Conservation (phyloP, 2,797 vertebrate species). For the Gymnocypris eckloni region DNA sequence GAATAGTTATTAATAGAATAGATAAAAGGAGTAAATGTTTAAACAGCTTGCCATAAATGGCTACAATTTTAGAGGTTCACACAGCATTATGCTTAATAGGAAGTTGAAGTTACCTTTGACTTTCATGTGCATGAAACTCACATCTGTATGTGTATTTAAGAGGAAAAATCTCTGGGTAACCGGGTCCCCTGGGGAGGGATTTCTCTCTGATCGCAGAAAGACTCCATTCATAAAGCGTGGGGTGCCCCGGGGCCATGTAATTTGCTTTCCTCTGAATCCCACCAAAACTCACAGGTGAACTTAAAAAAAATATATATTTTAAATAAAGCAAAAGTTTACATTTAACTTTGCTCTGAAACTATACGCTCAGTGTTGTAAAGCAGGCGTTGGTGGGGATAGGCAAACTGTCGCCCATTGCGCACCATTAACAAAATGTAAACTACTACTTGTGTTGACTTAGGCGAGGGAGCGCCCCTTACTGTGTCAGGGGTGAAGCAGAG, state of each 20-base stretch:
- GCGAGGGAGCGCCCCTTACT: constrained; percentile 39
- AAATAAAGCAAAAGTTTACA: constrained; percentile 69
- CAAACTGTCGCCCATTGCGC: constrained; percentile 44
- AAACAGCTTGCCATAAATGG: constrained; percentile 75
- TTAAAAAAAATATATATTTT: constrained; percentile 58
- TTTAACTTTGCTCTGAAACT: constrained; percentile 46
- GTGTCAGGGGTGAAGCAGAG: constrained; percentile 48
- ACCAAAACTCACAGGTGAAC: constrained; percentile 81
- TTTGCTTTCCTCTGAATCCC: constrained; percentile 87
- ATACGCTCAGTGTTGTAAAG: constrained; percentile 42
- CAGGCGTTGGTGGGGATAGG: constrained; percentile 45
- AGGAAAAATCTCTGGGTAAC: constrained; percentile 82
- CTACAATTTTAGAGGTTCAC: constrained; percentile 81
- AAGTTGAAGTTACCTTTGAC: constrained; percentile 89
- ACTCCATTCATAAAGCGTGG: constrained; percentile 87
- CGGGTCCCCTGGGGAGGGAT: constrained; percentile 82
- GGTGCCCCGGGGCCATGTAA: constrained; percentile 85
- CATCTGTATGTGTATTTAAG: constrained; percentile 85
- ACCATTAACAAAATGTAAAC: constrained; percentile 55
- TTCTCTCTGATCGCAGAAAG: constrained; percentile 84
- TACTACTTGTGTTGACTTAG: constrained; percentile 43
- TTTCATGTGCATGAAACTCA: constrained; percentile 82
- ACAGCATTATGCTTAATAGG: constrained; percentile 84
- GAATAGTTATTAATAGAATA: background rate
- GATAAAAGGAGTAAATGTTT: background rate